Percentiles rank a stretch among this genome's conserved stretches.
Conservation (phyloP, 2,113 vertebrate genomes). For the Phrynocephalus versicolor region DNA sequence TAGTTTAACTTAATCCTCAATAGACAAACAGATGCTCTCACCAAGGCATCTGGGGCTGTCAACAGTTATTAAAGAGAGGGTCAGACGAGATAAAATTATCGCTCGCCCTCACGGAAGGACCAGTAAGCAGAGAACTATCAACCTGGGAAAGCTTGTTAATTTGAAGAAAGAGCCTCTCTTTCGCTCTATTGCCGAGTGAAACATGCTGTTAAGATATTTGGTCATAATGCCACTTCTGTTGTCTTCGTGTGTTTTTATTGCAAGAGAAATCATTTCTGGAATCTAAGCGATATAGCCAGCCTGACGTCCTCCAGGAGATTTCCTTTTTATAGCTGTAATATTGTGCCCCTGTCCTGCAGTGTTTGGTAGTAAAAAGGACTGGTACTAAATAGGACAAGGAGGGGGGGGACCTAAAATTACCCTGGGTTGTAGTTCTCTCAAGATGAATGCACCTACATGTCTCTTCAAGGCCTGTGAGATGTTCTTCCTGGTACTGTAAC, state of each 20-base stretch:
- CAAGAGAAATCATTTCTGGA: not conserved
- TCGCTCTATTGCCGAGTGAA: not conserved
- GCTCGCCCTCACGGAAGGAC: conserved; percentile 51
- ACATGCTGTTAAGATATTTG: not conserved
- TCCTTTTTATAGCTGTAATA: not conserved
- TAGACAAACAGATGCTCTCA: conserved; percentile 83
- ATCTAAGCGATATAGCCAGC: not conserved
- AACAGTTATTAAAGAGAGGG: conserved; percentile 78
- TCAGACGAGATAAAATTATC: conserved; percentile 65
- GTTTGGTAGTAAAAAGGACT: not conserved
- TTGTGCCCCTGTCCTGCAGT: not conserved
- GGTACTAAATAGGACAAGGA: not conserved
- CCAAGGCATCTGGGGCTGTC: conserved; percentile 84
- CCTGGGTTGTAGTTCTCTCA: not conserved
- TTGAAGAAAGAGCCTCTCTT: not conserved
- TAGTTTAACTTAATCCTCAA: conserved; percentile 87
- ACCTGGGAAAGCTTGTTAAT: conserved; percentile 17
- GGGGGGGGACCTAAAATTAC: not conserved
- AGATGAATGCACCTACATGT: not conserved
- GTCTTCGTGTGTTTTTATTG: not conserved
- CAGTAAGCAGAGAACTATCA: not conserved
- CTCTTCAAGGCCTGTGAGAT: not conserved
- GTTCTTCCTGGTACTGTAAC: not conserved
- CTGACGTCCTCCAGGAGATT: conserved; percentile 15
- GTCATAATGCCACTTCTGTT: not conserved